Percentiles rank a stretch among this genome's conserved stretches.
phyloP scores from a whole-genome alignment of 2,113 vertebrate genomes.

The Megalops atlanticus region DNA sequence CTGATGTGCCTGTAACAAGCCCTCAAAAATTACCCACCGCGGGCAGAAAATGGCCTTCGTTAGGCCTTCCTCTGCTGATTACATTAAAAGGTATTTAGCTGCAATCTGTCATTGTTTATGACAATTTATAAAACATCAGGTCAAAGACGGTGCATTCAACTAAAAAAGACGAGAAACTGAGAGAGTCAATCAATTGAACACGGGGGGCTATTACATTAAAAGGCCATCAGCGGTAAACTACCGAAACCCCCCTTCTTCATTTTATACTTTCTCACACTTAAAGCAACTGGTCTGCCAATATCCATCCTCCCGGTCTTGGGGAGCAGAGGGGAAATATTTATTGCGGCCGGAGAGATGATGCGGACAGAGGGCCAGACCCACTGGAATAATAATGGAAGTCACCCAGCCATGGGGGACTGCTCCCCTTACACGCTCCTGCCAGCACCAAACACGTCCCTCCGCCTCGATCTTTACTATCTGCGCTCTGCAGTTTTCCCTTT shows the following conservation, averaged over 20 bases:
- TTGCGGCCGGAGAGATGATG: slow-evolving; percentile 70
- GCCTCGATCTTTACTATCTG: background rate
- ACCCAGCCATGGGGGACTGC: slow-evolving; percentile 79
- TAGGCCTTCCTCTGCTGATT: background rate
- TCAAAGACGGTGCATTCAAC: background rate
- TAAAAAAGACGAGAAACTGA: background rate
- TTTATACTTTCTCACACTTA: slow-evolving; percentile 63
- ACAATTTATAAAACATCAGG: background rate
- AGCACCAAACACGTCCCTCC: background rate
- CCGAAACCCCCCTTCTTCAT: slow-evolving; percentile 35
- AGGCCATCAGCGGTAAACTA: slow-evolving; percentile 35
- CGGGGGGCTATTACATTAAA: slow-evolving; percentile 45
- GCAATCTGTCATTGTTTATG: background rate
- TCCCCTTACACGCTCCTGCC: slow-evolving; percentile 53
- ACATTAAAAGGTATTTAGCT: background rate
- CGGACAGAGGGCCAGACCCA: slow-evolving; percentile 67
- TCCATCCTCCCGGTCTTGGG: slow-evolving; percentile 68
- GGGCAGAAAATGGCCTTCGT: background rate
- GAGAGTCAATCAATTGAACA: background rate
- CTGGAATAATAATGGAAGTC: slow-evolving; percentile 64
- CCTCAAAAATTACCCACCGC: background rate
- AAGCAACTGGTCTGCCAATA: slow-evolving; percentile 63
- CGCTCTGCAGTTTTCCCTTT: background rate
- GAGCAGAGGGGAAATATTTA: slow-evolving; percentile 68
- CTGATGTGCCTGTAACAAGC: background rate